Percentiles rank a stretch among this genome's conserved stretches.
These are phyloP conservation scores for Stomorhina lunata DNA, from an alignment of 2,888 invertebrate genomes.

Conservation along the genomic window DNA sequence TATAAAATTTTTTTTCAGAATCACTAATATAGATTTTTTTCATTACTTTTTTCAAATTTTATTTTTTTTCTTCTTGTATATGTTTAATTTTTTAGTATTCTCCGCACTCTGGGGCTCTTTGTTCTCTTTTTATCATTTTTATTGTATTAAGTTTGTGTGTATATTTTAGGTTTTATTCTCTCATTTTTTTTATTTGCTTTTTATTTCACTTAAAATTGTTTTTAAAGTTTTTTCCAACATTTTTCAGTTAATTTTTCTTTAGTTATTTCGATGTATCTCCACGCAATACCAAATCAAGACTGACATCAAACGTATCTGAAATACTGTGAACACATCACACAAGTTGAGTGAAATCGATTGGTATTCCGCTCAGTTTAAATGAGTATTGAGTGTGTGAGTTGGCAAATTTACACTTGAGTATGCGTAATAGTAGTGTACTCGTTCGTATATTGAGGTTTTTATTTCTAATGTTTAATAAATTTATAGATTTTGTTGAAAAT, in stretches of 20 bases:
- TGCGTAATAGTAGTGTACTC: no score
- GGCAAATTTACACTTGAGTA: constrained; percentile 2
- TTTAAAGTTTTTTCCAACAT: constrained; percentile 7
- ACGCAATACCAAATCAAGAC: constrained; percentile 74
- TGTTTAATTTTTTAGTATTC: constrained; percentile 49
- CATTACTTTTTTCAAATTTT: constrained; percentile 36
- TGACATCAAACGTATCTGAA: constrained; percentile 61
- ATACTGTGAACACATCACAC: constrained; percentile 16
- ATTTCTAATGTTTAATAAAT: no score
- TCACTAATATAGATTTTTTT: constrained; percentile 53
- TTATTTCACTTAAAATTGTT: constrained; percentile 28
- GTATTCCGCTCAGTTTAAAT: constrained; percentile 22
- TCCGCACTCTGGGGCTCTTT: constrained; percentile 47
- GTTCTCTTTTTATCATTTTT: constrained; percentile 46
- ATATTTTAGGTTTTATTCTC: constrained; percentile 44
- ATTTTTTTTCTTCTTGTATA: constrained; percentile 26
- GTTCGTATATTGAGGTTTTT: neutral
- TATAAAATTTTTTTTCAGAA: constrained; percentile 25
- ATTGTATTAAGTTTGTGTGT: neutral
- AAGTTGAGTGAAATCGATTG: constrained; percentile 19
- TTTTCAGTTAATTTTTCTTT: constrained; percentile 7
- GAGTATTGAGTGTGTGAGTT: constrained; percentile 28
- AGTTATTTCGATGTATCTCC: constrained; percentile 67
- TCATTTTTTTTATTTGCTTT: constrained; percentile 36
- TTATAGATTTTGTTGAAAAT: neutral